A percentile compares a stretch with the other conserved stretches of the same genome.
Evolutionary conservation across 2,113 vertebrate genomes (phyloP).

Genomic region (Climacteris rufus): DNA sequence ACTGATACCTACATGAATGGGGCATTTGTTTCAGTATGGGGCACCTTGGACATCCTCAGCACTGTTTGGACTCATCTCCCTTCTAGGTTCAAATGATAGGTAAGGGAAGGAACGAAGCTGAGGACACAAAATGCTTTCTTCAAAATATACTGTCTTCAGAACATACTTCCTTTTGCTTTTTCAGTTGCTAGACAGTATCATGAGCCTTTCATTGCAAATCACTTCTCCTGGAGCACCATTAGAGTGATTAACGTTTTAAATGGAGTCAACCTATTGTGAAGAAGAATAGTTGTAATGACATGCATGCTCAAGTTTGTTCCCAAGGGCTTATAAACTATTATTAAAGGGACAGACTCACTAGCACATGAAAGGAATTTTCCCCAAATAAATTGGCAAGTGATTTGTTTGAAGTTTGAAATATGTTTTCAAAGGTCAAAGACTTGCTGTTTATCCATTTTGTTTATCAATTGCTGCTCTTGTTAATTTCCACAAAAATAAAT

Average conservation of each 20-base stretch:
- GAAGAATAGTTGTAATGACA: neutral
- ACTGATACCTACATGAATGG: neutral
- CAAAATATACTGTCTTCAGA: neutral
- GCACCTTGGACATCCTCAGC: neutral
- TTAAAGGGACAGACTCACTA: neutral
- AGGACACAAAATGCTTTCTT: neutral
- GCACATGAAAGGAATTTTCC: neutral
- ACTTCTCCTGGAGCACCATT: neutral
- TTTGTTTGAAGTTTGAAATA: conserved; percentile 3
- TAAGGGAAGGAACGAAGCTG: neutral
- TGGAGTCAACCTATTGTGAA: neutral
- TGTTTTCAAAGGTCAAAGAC: neutral
- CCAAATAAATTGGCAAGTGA: neutral
- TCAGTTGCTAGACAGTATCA: neutral
- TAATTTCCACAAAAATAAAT: neutral
- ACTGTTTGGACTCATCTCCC: neutral
- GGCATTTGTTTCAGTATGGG: neutral
- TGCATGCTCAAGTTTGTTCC: neutral
- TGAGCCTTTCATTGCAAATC: neutral
- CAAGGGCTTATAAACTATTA: neutral
- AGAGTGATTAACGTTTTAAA: neutral
- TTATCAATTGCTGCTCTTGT: neutral
- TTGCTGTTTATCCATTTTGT: neutral
- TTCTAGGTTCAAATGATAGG: neutral
- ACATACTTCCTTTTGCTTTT: neutral